phyloP scores from a whole-genome alignment of 2,888 invertebrate genomes.

The Pristionchus fissidentatus region DNA sequence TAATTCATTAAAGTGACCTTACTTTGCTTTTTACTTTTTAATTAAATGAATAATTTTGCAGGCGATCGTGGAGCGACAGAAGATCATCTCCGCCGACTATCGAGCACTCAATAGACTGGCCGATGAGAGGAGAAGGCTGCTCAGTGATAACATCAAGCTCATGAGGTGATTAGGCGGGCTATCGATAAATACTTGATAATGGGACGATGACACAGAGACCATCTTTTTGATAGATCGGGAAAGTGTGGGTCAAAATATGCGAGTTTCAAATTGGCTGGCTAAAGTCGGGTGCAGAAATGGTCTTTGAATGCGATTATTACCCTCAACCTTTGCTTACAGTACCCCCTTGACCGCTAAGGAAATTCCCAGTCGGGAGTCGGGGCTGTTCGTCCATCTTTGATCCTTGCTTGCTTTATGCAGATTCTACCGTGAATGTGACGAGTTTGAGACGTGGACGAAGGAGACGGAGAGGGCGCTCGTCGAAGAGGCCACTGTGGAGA shows the following conservation, averaged over 20 bases:
- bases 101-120: slow-evolving; percentile 86
- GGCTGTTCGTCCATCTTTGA: background rate
- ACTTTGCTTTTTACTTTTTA: no score
- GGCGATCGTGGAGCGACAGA: slow-evolving; percentile 69
- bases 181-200: no score
- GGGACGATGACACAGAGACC: no score
- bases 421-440: slow-evolving; percentile 96
- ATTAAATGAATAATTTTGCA: no score
- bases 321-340: no score
- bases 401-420: slow-evolving; percentile 80
- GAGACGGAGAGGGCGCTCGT: slow-evolving; percentile 91
- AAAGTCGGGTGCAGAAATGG: background rate
- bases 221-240: no score
- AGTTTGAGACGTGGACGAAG: slow-evolving; percentile 95
- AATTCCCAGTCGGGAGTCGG: background rate
- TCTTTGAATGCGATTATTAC: background rate
- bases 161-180: no score
- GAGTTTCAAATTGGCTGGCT: no score
- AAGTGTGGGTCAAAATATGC: no score
- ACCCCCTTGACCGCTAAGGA: background rate
- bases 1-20: no score
- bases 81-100: slow-evolving; percentile 65
- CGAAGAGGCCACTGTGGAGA: slow-evolving; percentile 87
- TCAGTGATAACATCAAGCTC: slow-evolving; percentile 92
- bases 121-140: slow-evolving; percentile 82